Evolutionary conservation across 2,888 invertebrate species (phyloP), one percentile per base, ranked within the genome.

Genomic region (Malacosoma neustria): DNA sequence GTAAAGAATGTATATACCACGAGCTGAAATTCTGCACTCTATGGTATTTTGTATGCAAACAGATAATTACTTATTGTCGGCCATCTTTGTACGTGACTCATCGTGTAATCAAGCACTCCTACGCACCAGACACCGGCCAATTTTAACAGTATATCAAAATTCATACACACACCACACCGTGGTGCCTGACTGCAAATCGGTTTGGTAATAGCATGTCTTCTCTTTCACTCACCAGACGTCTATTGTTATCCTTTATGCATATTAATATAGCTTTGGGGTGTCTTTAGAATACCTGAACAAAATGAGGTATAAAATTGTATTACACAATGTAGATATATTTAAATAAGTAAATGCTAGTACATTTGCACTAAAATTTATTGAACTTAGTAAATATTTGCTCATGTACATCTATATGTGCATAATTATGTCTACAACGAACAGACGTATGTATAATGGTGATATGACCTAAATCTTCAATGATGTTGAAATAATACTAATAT

Each of bases 1-100:
- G n/a, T n/a, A n/a, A n/a, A n/a, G n/a, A n/a, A n/a, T n/a, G n/a
- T n/a, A n/a, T n/a, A n/a, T n/a, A n/a, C n/a, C n/a, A n/a, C n/a
- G n/a, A n/a, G n/a, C n/a, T n/a, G n/a, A n/a, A n/a, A n/a, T n/a
- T n/a, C n/a, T n/a, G n/a, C n/a, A n/a, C n/a, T n/a, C n/a, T n/a
- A n/a, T n/a, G 22, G 22, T 9, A 9, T 22, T 2, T 5, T 22
- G 22, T 5, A 5, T 22, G 6, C 22, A 22, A 5, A 22, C 56
- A 56, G 67, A 74, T 73, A 71, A 75, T 74, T 73, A 69, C 63
- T 66, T 66, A 72, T 73, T 72, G 72, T 54, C 62, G 46, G 75
- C 75, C 79, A 76, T 77, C 57, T 74, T 75, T 55, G 47, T 43
- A 36, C 36, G 42, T 73, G 72, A 72, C 49, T 72, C 72, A 72